Evolutionary conservation across 2,797 vertebrate species (phyloP), one percentile per base, ranked within the genome.

Genomic region (Gallinago solitaria): DNA sequence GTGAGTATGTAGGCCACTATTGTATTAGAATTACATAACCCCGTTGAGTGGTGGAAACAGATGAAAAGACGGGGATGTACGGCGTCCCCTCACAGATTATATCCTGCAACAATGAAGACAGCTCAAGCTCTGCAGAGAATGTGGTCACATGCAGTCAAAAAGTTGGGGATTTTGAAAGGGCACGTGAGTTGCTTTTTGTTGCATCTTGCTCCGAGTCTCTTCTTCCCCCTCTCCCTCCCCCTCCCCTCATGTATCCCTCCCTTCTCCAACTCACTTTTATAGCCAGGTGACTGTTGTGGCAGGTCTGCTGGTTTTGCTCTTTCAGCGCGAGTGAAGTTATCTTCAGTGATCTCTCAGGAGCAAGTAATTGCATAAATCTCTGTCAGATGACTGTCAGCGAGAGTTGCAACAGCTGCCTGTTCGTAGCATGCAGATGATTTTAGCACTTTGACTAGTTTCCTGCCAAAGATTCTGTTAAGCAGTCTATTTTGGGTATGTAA

Each of bases 1-100:
- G 91, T 39, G 96, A 97, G 98, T 99, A 99, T 99, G 98, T 99
- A 99, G 99, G 99, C 98, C 99, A 99, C 98, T 98, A 98, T 98
- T 98, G 98, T 98, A 98, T 98, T 98, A 97, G 98, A 98, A 98
- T 99, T 99, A 98, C 97, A 98, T 99, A 99, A 99, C 98, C 93
- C 7, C 64, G 96, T 97, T 98, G 97, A 97, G 98, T 98, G 98
- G 97, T 98, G 97, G 97, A 98, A 97, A 96, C 98, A 98, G 98
- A 98, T 91, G 97, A 97, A 97, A 97, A 97, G 97, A 88, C 94
- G 13, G 95, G 94, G 95, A 94, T 95, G 95, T 86, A 63, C 95
- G 23, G 95, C 87, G 16, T 86, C 90, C 91, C 80, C 73, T 87
- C 92, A 89, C 93, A 89, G 93, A 91, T 89, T 65, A 80, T 90